A percentile compares a stretch with the other conserved stretches of the same genome.
These are phyloP conservation scores for Desmodus rotundus DNA, from an alignment of 2,113 vertebrate genomes.

Conservation along the genomic window DNA sequence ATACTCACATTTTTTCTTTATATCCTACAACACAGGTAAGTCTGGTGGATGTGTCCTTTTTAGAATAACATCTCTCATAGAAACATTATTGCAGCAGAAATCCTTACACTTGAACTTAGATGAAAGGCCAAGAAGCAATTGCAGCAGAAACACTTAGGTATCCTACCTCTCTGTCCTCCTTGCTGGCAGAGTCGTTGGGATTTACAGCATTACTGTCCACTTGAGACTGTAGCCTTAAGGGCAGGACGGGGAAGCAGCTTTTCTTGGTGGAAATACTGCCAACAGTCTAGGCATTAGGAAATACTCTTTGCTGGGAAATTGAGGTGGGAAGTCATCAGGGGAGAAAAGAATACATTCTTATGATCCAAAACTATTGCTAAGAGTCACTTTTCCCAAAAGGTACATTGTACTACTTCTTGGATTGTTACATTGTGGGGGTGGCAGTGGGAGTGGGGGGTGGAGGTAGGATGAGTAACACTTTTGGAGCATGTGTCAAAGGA, in stretches of 20 bases:
- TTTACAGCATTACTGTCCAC: background rate
- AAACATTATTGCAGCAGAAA: background rate
- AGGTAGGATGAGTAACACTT: conserved; percentile 80
- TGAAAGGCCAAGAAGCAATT: background rate
- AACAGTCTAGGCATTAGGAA: conserved; percentile 23
- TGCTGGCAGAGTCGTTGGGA: background rate
- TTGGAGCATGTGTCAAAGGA: conserved; percentile 82
- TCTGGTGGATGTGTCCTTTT: background rate
- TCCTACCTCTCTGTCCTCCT: background rate
- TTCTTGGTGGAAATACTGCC: conserved; percentile 24
- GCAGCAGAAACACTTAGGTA: background rate
- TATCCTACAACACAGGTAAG: background rate
- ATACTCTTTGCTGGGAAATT: conserved; percentile 46
- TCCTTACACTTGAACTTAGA: background rate
- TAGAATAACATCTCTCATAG: background rate
- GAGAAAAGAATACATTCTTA: conserved; percentile 71
- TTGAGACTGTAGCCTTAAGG: background rate
- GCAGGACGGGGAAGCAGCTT: background rate
- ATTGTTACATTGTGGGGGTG: conserved; percentile 72
- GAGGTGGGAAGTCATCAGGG: conserved; percentile 67
- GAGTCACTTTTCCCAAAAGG: conserved; percentile 82
- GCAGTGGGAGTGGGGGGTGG: background rate
- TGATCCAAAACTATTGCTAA: conserved; percentile 67
- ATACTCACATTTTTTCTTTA: background rate
- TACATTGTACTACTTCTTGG: conserved; percentile 74